Conservation (phyloP, 2,888 invertebrate genomes). For the Drosophila longiperda region DNA sequence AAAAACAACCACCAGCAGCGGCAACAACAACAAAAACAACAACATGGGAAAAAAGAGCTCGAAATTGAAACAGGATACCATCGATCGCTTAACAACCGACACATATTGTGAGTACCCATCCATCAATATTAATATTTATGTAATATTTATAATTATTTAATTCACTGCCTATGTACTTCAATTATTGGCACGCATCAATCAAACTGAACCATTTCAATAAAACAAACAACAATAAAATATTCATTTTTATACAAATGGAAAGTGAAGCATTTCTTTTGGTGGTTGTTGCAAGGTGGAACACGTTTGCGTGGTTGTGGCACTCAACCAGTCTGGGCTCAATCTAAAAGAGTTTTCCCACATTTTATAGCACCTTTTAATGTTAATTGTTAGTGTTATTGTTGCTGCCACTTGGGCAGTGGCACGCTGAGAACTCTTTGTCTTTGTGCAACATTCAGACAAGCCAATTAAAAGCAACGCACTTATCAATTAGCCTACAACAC, state of each 20-base stretch:
- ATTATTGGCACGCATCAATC: constrained; percentile 40
- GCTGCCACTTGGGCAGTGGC: background rate
- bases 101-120: constrained; percentile 94
- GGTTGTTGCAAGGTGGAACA: background rate
- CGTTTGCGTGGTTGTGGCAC: background rate
- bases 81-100: constrained; percentile 95
- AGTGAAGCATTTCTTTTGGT: background rate
- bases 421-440: background rate
- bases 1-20: constrained; percentile 14
- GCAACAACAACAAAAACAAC: constrained; percentile 39
- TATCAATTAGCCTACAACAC: constrained; percentile 16
- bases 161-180: constrained; percentile 15
- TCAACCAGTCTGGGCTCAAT: background rate
- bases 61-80: constrained; percentile 97
- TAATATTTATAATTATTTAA: constrained; percentile 39
- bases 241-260: background rate
- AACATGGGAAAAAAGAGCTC: constrained; percentile 98
- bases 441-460: constrained; percentile 4
- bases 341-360: background rate
- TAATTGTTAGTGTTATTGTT: background rate
- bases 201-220: constrained; percentile 17
- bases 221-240: background rate
- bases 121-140: constrained; percentile 3
- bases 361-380: background rate
- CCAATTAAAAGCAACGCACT: constrained; percentile 12